Evolutionary conservation across 2,888 invertebrate species (phyloP).

Genomic region (Pristionchus exspectatus): DNA sequence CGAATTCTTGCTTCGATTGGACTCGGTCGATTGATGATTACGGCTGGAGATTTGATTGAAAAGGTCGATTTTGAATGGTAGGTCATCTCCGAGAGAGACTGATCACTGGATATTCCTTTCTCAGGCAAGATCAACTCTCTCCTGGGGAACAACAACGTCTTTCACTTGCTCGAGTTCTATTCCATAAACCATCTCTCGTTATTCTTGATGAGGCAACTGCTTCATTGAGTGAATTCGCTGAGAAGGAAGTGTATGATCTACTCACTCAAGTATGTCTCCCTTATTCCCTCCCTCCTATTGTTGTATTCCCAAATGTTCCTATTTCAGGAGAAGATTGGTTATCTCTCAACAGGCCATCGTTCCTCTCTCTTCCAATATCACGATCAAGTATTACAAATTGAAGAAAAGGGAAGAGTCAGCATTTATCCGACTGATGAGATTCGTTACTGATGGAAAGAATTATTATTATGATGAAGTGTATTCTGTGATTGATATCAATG

Average conservation of each 20-base stretch:
- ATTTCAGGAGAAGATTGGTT: conserved; percentile 79
- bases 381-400: conserved; percentile 79
- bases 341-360: conserved; percentile 83
- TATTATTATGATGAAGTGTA: background rate
- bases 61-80: conserved; percentile 81
- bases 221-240: conserved; percentile 48
- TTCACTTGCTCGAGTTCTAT: conserved; percentile 94
- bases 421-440: conserved; percentile 41
- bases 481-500: background rate
- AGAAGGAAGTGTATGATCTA: conserved; percentile 13
- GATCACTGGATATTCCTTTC: background rate
- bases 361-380: conserved; percentile 81
- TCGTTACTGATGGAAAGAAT: background rate
- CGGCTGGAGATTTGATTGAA: conserved; percentile 79
- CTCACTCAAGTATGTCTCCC: background rate
- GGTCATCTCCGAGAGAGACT: conserved; percentile 54
- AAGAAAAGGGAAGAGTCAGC: background rate
- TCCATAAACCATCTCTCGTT: conserved; percentile 84
- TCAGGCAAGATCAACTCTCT: conserved; percentile 78
- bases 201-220: conserved; percentile 94
- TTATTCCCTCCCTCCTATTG: no score
- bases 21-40: conserved; percentile 73
- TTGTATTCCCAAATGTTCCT: conserved; percentile 79
- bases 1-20: conserved; percentile 67
- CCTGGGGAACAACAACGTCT: conserved; percentile 97